These are phyloP conservation scores for Caenorhabditis sp. DNA, from an alignment of 2,888 invertebrate genomes.

Conservation along the genomic window DNA sequence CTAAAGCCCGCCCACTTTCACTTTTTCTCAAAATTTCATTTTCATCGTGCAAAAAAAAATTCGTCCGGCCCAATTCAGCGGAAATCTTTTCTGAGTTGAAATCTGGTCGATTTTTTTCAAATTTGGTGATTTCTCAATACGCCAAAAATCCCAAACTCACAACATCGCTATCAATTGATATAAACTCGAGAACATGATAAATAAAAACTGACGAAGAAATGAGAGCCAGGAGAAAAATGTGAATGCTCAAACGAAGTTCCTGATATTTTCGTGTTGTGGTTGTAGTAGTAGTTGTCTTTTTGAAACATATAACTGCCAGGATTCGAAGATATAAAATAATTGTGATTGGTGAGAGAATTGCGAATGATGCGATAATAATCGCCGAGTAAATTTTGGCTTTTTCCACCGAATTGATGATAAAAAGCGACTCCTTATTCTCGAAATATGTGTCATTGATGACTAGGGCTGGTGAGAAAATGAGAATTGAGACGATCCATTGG, in stretches of 20 bases:
- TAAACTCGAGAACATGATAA: neutral
- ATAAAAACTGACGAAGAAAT: neutral
- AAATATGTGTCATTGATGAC: neutral
- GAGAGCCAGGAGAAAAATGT: neutral
- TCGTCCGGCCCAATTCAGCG: too few species aligned
- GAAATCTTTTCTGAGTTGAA: too few species aligned
- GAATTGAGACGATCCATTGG: neutral
- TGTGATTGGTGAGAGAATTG: neutral
- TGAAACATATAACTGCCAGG: neutral
- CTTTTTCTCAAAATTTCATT: too few species aligned
- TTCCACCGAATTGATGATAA: neutral
- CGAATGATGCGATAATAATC: neutral
- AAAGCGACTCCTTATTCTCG: neutral
- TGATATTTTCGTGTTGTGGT: neutral
- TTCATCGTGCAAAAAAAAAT: too few species aligned
- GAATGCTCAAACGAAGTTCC: neutral
- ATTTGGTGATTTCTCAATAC: too few species aligned
- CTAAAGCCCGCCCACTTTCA: too few species aligned
- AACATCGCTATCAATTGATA: neutral
- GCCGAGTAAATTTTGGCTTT: neutral
- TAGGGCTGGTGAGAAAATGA: neutral
- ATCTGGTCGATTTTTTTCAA: too few species aligned
- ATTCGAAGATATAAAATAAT: neutral
- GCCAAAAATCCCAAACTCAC: neutral
- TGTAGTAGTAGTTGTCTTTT: too few species aligned